These are phyloP conservation scores for Xanthorhoe designata DNA, from an alignment of 2,888 invertebrate genomes.

Conservation along the genomic window DNA sequence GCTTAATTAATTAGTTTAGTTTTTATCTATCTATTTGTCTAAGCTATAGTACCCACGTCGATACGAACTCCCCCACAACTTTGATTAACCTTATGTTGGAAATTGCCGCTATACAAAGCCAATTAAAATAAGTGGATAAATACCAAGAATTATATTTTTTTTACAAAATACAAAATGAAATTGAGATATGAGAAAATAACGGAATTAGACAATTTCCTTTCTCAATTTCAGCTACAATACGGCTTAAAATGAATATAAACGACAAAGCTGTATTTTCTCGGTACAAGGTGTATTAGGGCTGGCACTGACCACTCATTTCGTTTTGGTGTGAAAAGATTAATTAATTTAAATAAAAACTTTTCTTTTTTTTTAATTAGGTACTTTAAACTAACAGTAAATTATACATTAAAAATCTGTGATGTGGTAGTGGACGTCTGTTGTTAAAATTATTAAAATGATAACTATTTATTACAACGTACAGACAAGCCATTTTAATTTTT, in stretches of 20 bases:
- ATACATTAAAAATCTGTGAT: too few species aligned
- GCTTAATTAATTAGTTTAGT: too few species aligned
- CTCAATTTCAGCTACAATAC: slow-evolving; percentile 29
- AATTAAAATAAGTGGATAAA: not conserved
- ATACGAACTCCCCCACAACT: too few species aligned
- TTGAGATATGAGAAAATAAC: slow-evolving; percentile 20
- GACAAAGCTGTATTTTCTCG: slow-evolving; percentile 29
- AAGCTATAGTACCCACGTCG: too few species aligned
- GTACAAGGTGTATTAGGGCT: slow-evolving; percentile 5
- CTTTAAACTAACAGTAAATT: too few species aligned
- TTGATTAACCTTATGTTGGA: not conserved
- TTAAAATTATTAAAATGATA: too few species aligned
- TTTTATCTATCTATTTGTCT: too few species aligned
- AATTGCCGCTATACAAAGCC: not conserved
- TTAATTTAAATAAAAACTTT: not conserved
- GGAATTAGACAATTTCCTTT: slow-evolving; percentile 32
- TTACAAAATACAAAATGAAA: not conserved
- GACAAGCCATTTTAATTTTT: too few species aligned
- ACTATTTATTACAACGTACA: too few species aligned
- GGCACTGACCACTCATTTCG: not conserved
- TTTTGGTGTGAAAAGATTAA: not conserved
- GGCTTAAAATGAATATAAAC: slow-evolving; percentile 28
- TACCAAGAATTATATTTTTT: not conserved
- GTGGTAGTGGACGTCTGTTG: too few species aligned
- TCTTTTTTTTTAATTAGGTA: too few species aligned